These are phyloP conservation scores for Calosoma granatense DNA, from an alignment of 1,140 invertebrate species.

Conservation along the genomic window DNA sequence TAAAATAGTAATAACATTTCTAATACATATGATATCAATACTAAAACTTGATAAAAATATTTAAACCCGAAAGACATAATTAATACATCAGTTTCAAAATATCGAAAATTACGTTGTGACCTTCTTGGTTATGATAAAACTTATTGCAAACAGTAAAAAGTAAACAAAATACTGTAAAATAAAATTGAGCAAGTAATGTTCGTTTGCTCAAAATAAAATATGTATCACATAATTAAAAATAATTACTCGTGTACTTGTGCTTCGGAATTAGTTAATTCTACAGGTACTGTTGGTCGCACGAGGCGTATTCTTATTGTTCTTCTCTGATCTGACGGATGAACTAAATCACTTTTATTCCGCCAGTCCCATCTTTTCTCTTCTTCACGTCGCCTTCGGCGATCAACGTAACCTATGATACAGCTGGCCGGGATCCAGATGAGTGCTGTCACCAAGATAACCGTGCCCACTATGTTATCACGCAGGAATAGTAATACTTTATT, in stretches of 20 bases:
- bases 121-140: too few species aligned
- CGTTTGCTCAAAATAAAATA: too few species aligned
- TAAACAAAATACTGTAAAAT: too few species aligned
- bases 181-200: too few species aligned
- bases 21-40: too few species aligned
- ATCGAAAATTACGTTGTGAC: too few species aligned
- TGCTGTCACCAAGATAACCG: conserved; percentile 77
- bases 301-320: conserved; percentile 46
- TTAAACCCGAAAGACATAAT: too few species aligned
- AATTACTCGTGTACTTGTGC: conserved; percentile 3
- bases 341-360: conserved; percentile 40
- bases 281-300: conserved; percentile 12
- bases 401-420: conserved; percentile 71
- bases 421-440: conserved; percentile 88
- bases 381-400: conserved; percentile 40
- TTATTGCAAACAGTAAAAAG: too few species aligned
- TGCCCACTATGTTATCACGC: conserved; percentile 81
- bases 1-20: too few species aligned
- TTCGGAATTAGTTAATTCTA: neutral
- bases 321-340: conserved; percentile 48
- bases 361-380: conserved; percentile 28
- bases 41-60: too few species aligned
- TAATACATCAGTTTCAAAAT: too few species aligned
- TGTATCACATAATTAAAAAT: neutral
- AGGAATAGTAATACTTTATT: conserved; percentile 82